A percentile compares a stretch with the other conserved stretches of the same genome.
phyloP scores from a whole-genome alignment of 2,888 invertebrate species.

The Chymomyza caudatula region DNA sequence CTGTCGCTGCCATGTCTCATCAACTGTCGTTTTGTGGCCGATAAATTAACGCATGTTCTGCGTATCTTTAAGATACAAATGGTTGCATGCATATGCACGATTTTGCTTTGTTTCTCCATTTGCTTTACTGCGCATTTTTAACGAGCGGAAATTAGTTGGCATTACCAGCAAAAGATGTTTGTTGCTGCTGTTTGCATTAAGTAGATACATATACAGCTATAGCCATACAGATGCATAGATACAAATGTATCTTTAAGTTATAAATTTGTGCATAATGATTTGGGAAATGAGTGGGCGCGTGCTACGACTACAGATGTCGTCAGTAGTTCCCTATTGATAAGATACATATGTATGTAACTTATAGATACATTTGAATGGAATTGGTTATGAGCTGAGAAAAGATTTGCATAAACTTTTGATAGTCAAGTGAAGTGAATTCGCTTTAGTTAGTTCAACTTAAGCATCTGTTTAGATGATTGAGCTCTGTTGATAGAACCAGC shows the following conservation, averaged over 20 bases:
- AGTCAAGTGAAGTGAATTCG: not conserved
- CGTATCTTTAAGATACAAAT: slow-evolving; percentile 59
- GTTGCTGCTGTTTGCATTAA: not conserved
- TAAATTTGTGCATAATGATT: not conserved
- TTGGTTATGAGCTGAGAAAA: not conserved
- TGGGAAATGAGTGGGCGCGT: not conserved
- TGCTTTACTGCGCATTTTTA: slow-evolving; percentile 54
- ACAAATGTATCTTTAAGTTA: slow-evolving; percentile 40
- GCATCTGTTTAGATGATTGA: no score
- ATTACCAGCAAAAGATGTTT: slow-evolving; percentile 42
- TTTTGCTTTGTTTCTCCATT: slow-evolving; percentile 16
- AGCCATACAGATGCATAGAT: slow-evolving; percentile 17
- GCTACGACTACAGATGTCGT: not conserved
- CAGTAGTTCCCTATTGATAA: not conserved
- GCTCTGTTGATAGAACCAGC: no score
- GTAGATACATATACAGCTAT: not conserved
- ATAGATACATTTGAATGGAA: slow-evolving; percentile 28
- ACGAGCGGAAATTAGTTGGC: slow-evolving; percentile 69
- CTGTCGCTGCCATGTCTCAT: slow-evolving; percentile 24
- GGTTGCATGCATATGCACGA: not conserved
- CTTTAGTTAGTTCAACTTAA: no score
- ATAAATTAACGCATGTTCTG: slow-evolving; percentile 62
- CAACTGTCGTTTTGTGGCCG: slow-evolving; percentile 32
- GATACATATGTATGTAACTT: slow-evolving; percentile 33
- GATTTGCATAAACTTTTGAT: not conserved